phyloP scores from a whole-genome alignment of 2,888 invertebrate genomes.

The Hesperia comma region DNA sequence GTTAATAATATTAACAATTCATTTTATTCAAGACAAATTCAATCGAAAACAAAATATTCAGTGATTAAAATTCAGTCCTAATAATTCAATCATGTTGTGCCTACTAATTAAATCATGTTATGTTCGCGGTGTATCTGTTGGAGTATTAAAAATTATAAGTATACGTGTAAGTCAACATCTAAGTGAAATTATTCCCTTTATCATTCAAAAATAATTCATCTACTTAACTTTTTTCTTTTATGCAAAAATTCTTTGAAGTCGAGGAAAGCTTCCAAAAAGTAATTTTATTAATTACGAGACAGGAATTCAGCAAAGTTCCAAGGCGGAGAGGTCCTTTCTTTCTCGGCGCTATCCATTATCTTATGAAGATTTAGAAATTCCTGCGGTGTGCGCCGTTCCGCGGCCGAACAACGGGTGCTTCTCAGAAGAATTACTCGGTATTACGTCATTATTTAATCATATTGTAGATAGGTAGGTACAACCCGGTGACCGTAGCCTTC shows the following conservation, averaged over 20 bases:
- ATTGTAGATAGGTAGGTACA: constrained; percentile 18
- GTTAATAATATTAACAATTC: too few relatives aligned
- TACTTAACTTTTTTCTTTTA: constrained; percentile 83
- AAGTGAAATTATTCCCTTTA: constrained; percentile 79
- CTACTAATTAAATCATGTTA: too few relatives aligned
- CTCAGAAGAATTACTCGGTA: constrained; percentile 40
- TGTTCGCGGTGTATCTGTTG: neutral
- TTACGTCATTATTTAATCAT: constrained; percentile 42
- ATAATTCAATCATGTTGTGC: too few relatives aligned
- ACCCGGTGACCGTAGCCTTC: constrained; percentile 3
- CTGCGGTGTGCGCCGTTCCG: constrained; percentile 66
- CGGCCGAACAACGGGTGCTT: constrained; percentile 45
- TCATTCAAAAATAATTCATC: constrained; percentile 82
- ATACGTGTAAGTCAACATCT: constrained; percentile 57
- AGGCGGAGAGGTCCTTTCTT: constrained; percentile 79
- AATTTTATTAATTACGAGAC: constrained; percentile 85
- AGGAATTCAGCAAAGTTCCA: constrained; percentile 83
- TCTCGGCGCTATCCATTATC: constrained; percentile 81
- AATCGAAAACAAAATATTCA: too few relatives aligned
- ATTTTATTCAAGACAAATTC: too few relatives aligned
- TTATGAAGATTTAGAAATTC: constrained; percentile 83
- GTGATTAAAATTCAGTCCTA: too few relatives aligned
- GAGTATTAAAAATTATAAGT: constrained; percentile 19
- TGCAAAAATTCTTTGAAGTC: constrained; percentile 83
- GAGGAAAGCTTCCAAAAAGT: constrained; percentile 83